A percentile compares a stretch with the other conserved stretches of the same genome.
Conservation (phyloP, 2,113 vertebrate genomes). For the Notothenia rossii region DNA sequence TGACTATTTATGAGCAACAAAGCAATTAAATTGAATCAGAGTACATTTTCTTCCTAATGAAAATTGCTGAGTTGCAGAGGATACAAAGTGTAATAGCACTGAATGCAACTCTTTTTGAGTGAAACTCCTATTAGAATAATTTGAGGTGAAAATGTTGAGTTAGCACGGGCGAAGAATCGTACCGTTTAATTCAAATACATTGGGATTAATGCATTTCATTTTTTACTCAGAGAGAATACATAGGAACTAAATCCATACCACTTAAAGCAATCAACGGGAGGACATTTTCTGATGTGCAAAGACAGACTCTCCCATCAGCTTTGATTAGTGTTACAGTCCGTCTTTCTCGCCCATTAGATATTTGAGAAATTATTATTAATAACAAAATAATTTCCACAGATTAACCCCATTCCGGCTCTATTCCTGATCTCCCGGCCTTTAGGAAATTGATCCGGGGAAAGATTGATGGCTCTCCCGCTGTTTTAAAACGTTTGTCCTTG, state of each 20-base stretch:
- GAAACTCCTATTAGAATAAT: conserved; percentile 37
- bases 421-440: conserved; percentile 82
- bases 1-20: conserved; percentile 67
- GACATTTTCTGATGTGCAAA: conserved; percentile 70
- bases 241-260: conserved; percentile 60
- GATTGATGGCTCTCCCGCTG: conserved; percentile 83
- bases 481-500: conserved; percentile 86
- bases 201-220: conserved; percentile 56
- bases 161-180: conserved; percentile 5
- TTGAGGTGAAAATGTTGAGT: conserved; percentile 36
- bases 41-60: conserved; percentile 54
- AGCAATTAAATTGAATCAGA: conserved; percentile 59
- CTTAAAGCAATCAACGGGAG: conserved; percentile 70
- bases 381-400: conserved; percentile 87
- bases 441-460: conserved; percentile 85
- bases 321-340: conserved; percentile 85
- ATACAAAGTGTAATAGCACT: conserved; percentile 5
- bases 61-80: conserved; percentile 42
- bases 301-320: conserved; percentile 84
- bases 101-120: conserved; percentile 44
- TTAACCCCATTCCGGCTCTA: conserved; percentile 86
- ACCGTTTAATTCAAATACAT: conserved; percentile 47
- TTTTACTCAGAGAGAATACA: conserved; percentile 28
- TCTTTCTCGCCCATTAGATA: conserved; percentile 83
- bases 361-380: conserved; percentile 90